Conservation (phyloP, 1,140 invertebrate genomes). For the Drosophila obscura region DNA sequence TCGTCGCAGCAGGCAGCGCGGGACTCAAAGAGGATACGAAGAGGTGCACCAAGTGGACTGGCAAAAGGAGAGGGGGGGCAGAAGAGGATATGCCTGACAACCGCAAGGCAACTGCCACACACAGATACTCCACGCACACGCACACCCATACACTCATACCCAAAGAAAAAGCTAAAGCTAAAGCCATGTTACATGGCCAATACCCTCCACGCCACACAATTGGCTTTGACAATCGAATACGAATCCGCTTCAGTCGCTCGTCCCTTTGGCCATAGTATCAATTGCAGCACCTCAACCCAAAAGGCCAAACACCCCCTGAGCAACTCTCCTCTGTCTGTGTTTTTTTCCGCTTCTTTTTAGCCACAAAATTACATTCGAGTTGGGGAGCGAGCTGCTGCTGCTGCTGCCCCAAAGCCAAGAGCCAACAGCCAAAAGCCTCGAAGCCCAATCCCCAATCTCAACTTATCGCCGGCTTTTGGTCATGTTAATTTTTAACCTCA, state of each 20-base stretch:
- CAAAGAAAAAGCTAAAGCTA: no score
- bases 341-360: conserved; percentile 47
- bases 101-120: conserved; percentile 55
- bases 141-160: conserved; percentile 10
- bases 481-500: conserved; percentile 80
- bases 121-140: conserved; percentile 33
- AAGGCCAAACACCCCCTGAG: conserved; percentile 30
- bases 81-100: conserved; percentile 22
- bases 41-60: not conserved
- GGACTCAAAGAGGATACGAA: conserved; percentile 5
- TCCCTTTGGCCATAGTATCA: conserved; percentile 61
- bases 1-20: conserved; percentile 9
- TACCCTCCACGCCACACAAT: not conserved
- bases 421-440: conserved; percentile 13
- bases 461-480: conserved; percentile 74
- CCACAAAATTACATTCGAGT: conserved; percentile 75
- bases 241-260: conserved; percentile 50
- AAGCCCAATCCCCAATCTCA: conserved; percentile 62
- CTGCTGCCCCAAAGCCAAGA: conserved; percentile 33
- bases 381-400: conserved; percentile 4
- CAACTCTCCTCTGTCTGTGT: conserved; percentile 3
- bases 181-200: conserved; percentile 57
- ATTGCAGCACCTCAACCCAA: conserved; percentile 56
- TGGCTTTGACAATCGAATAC: conserved; percentile 76
- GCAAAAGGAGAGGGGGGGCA: not conserved